These are phyloP conservation scores for Astreopora myriophthalma DNA, from an alignment of 64 coral and sea anemone species.

Conservation along the genomic window DNA sequence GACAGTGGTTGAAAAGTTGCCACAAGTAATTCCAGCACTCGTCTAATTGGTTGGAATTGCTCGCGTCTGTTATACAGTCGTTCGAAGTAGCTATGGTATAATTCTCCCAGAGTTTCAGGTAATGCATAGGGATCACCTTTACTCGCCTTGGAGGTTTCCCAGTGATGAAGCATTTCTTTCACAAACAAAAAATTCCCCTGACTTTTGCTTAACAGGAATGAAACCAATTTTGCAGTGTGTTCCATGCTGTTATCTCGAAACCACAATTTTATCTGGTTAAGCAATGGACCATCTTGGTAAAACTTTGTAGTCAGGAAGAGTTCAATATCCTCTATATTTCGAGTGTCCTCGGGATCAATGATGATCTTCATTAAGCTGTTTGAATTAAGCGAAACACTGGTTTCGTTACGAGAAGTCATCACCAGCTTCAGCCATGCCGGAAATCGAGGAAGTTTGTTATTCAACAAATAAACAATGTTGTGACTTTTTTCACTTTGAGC, in stretches of 20 bases:
- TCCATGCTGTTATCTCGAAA: constrained; percentile 2
- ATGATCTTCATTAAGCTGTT: background rate
- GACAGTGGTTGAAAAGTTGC: constrained; percentile 56
- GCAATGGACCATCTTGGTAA: constrained; percentile 24
- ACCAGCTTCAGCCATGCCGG: constrained; percentile 79
- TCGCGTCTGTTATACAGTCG: constrained; percentile 32
- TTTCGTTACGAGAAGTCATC: constrained; percentile 54
- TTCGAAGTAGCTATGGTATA: constrained; percentile 79
- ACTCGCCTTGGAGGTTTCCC: background rate
- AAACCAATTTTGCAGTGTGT: background rate
- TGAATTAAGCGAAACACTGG: constrained; percentile 16
- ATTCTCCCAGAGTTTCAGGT: constrained; percentile 49
- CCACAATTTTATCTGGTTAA: background rate
- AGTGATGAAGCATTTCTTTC: constrained; percentile 71
- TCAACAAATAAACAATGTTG: constrained; percentile 48
- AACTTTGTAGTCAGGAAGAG: constrained; percentile 28
- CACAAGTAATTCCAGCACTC: constrained; percentile 69
- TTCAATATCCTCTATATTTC: constrained; percentile 73
- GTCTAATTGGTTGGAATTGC: constrained; percentile 39
- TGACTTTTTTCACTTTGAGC: constrained; percentile 8
- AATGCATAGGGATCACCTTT: background rate
- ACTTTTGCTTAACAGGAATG: constrained; percentile 47
- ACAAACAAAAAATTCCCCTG: constrained; percentile 84
- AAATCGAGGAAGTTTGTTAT: background rate
- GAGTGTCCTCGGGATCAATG: constrained; percentile 32